Base-by-base conservation (phyloP, 1,140 invertebrate genomes). In the Bombus superbus region DNA sequence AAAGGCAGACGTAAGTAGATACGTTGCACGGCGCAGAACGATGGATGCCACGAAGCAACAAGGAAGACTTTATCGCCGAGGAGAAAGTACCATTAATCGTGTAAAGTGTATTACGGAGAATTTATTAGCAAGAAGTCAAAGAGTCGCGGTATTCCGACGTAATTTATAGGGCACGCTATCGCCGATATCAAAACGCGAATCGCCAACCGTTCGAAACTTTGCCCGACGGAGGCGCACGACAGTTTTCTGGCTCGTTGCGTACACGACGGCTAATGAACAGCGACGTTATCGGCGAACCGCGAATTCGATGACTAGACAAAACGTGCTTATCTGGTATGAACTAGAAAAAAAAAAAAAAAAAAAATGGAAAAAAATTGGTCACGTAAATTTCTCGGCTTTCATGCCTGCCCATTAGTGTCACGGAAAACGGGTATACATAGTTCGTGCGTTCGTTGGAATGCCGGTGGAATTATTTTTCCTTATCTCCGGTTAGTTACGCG, bases 11-110 rank as follows among this genome's bases (percentile, higher is more conserved):
- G 28, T 62, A 62, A n/a, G 59, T 13, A 62, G 28, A 13, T 62
- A 38, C 32, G 57, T 18, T n/a, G 28, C 57, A 53, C 8, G 18
- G n/a, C 38, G 81, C 53, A 25, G 74, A 76, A 47, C 77, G 87
- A 87, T 78, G 57, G 53, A 81, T 81, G 66, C 72, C 28, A 15
- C 66, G 62, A 74, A n/a, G 69, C 69, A 77, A 83, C 71, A 57
- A 81, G 78, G 76, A 88, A 82, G 86, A 90, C 86, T 87, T 88
- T 83, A 90, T 86, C 71, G 15, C 18, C 44, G 8, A 40, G 35
- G 83, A 83, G 88, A 90, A 90, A 90, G 88, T 90, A 89, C 53
- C 88, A 85, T 90, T 88, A 87, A 90, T 90, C 89, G 75, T 57
- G 66, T 40, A 80, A 88, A 87, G 64, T 76, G 82, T 82, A 90